Evolutionary conservation across 2,113 vertebrate species (phyloP).

Genomic region (Gymnorhina tibicen): DNA sequence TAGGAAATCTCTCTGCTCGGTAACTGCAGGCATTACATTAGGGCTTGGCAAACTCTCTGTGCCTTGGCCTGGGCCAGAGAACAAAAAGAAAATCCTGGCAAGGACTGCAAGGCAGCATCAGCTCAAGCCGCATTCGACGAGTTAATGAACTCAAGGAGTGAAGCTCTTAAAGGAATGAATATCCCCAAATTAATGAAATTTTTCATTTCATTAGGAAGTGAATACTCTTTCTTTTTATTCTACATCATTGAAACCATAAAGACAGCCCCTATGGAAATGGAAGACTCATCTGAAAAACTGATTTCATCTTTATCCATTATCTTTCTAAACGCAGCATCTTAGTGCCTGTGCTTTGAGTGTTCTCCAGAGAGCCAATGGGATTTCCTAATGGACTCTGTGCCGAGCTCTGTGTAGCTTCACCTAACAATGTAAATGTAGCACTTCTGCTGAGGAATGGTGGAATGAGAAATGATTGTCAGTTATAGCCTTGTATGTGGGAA

Average conservation of each 20-base stretch:
- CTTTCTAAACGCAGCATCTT: constrained; percentile 26
- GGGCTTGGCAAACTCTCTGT: not conserved
- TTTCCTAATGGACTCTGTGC: constrained; percentile 11
- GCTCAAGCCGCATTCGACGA: not conserved
- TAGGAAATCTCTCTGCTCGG: not conserved
- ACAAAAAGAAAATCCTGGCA: constrained; percentile 18
- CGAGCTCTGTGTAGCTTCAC: not conserved
- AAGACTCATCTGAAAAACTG: constrained; percentile 23
- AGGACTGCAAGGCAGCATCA: not conserved
- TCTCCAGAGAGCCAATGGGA: constrained; percentile 8
- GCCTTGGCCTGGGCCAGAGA: not conserved
- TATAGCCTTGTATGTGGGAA: not conserved
- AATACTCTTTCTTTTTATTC: constrained; percentile 19
- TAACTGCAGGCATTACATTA: accelerated
- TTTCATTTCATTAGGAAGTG: constrained; percentile 54
- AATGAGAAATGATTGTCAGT: not conserved
- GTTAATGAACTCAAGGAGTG: constrained; percentile 30
- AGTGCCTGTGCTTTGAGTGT: not conserved
- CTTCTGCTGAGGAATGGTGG: not conserved
- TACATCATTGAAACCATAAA: constrained; percentile 16
- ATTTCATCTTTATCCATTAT: constrained; percentile 45
- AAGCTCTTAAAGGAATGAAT: constrained; percentile 37
- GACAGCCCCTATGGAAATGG: not conserved
- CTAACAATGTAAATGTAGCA: not conserved
- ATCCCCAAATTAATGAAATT: constrained; percentile 46